Base-by-base conservation (phyloP, 2,797 vertebrate genomes). In the Tympanoctomys barrerae region DNA sequence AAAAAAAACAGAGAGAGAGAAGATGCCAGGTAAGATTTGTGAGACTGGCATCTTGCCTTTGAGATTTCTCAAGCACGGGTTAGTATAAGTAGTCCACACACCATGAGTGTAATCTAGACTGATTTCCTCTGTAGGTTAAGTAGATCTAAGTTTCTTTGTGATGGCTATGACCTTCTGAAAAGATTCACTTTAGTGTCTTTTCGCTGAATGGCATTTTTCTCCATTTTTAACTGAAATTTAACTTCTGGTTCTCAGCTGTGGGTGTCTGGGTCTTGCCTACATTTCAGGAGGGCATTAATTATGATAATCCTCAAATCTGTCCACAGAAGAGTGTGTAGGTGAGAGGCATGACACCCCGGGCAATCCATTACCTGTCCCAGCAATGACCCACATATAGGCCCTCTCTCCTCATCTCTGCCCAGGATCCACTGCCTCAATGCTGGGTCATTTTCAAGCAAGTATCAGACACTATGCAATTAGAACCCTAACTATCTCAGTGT, bases 341-440 rank as follows among this genome's bases (percentile, higher is more conserved):
- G 22, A 59, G 5, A 5, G 1, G 14, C 22, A 28, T 46, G 66
- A 12, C 7, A 11, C 5, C n/a, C 39, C 2, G 14, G 64, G 42
- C 4, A 22, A 26, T 9, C 28, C 28, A 5, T 31, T 26, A 33
- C 19, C n/a, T 36, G 18, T 5, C 31, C 82, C 82, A 39, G 8
- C 12, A 68, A 52, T 5, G 24, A 14, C 49, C 31, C 10, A 13
- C n/a, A 22, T 4, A 16, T 1, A 12, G 39, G 2, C 7, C 31
- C 1, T 12, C 61, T 70, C 5, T n/a, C 28, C 42, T 61, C 14
- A 19, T 39, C 61, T 39, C 5, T 42, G 33, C 21, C 31, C 33
- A 12, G n/a, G 26, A 66, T 1, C 36, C 12, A 26, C 62, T 61
- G 3, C 54, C 28, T 59, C 57, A 52, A 1, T 0, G 0, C 46